Conservation (phyloP, 2,888 invertebrate species). For the Caenorhabditis zanzibari region DNA sequence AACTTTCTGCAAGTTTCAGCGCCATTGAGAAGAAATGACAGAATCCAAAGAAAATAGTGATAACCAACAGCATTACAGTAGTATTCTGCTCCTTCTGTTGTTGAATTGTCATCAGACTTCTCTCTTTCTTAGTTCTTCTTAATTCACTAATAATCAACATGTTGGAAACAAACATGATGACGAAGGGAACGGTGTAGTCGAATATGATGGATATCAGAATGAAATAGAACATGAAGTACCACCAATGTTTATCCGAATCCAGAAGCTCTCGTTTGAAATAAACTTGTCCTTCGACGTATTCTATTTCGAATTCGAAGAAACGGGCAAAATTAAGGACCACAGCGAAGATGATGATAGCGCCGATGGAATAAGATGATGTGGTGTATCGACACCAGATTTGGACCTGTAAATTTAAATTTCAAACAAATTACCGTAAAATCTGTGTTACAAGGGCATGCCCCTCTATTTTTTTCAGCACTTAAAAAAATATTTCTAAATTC, state of each 20-base stretch:
- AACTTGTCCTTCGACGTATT: slow-evolving; percentile 43
- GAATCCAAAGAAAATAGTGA: slow-evolving; percentile 65
- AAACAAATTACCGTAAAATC: no score
- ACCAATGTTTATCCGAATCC: slow-evolving; percentile 61
- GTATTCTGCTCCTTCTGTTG: slow-evolving; percentile 69
- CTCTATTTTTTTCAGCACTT: no score
- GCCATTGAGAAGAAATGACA: slow-evolving; percentile 68
- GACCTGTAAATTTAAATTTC: slow-evolving; percentile 42
- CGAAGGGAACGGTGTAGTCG: slow-evolving; percentile 63
- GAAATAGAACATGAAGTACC: slow-evolving; percentile 67
- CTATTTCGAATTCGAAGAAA: slow-evolving; percentile 63
- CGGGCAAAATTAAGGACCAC: slow-evolving; percentile 60
- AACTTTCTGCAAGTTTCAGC: slow-evolving; percentile 61
- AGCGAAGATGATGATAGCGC: slow-evolving; percentile 54
- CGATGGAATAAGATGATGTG: slow-evolving; percentile 55
- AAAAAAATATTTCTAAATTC: no score
- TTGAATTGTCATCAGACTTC: slow-evolving; percentile 64
- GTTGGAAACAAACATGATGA: slow-evolving; percentile 62
- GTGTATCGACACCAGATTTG: slow-evolving; percentile 65
- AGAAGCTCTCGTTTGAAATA: slow-evolving; percentile 52
- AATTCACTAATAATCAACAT: slow-evolving; percentile 58
- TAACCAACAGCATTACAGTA: slow-evolving; percentile 62
- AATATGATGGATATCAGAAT: slow-evolving; percentile 59
- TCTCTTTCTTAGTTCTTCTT: slow-evolving; percentile 54
- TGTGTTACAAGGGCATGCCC: no score